These are phyloP conservation scores for Idaea dimidiata DNA, from an alignment of 2,888 invertebrate species.

Conservation along the genomic window DNA sequence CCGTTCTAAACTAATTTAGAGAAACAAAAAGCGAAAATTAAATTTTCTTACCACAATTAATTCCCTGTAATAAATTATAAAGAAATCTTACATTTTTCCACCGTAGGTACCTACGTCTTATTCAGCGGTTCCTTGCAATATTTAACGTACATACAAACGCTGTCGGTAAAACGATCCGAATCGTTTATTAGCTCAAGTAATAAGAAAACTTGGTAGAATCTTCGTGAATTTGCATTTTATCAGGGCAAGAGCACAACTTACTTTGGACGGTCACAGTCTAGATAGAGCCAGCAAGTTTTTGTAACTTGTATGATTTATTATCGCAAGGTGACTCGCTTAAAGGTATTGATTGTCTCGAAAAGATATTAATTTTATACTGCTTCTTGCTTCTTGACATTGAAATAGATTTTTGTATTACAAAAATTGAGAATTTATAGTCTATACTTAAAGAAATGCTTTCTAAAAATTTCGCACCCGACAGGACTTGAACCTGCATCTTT, in stretches of 20 bases:
- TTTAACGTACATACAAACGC: constrained; percentile 1
- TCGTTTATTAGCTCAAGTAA: constrained; percentile 75
- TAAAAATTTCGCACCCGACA: no score
- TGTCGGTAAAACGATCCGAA: constrained; percentile 24
- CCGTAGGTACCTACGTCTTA: background rate
- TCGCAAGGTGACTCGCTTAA: constrained; percentile 6
- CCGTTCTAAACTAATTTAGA: no score
- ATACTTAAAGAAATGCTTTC: no score
- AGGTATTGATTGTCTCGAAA: constrained; percentile 4
- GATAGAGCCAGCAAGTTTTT: constrained; percentile 26
- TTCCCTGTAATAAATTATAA: background rate
- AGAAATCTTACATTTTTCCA: constrained; percentile 4
- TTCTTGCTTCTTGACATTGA: background rate
- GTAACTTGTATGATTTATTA: constrained; percentile 14
- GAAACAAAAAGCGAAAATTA: no score
- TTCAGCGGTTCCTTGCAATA: background rate
- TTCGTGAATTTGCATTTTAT: constrained; percentile 75
- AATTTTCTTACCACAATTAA: no score
- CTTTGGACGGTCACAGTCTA: constrained; percentile 37
- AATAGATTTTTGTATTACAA: background rate
- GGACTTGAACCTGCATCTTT: no score
- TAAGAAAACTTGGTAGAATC: constrained; percentile 76
- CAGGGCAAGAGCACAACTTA: constrained; percentile 72
- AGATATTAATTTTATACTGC: constrained; percentile 1
- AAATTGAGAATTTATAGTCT: no score